Conservation (phyloP, 1,140 invertebrate genomes). For the Trichomalopsis sarcophagae region DNA sequence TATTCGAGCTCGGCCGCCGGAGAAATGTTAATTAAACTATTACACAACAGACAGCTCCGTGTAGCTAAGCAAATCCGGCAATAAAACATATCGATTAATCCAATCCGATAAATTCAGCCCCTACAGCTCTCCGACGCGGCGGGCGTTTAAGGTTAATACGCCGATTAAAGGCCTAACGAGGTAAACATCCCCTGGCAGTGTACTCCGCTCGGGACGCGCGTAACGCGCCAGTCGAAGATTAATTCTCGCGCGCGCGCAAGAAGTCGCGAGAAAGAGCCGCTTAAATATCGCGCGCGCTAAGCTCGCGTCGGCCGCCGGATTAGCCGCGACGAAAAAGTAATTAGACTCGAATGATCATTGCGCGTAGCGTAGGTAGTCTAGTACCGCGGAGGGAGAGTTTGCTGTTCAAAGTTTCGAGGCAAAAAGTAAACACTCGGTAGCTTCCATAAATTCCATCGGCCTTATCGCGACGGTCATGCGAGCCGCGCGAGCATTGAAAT, state of each 20-base stretch:
- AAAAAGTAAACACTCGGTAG: not conserved
- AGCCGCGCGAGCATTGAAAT: not conserved
- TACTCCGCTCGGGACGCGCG: not conserved
- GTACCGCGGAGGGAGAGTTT: not conserved
- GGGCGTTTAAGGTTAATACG: slow-evolving; percentile 27
- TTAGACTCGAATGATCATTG: slow-evolving; percentile 11
- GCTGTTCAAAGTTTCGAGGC: not conserved
- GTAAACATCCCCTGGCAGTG: slow-evolving; percentile 27
- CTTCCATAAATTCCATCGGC: not conserved
- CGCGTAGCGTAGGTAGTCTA: not conserved
- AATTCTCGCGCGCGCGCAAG: slow-evolving; percentile 26
- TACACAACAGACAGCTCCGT: not conserved
- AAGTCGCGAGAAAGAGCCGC: slow-evolving; percentile 10
- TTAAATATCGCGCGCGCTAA: slow-evolving; percentile 41
- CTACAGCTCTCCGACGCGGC: not conserved
- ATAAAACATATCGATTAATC: slow-evolving; percentile 46
- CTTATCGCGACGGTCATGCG: not conserved
- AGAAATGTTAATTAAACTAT: too few species aligned
- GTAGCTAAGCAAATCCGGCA: not conserved
- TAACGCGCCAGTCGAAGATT: slow-evolving; percentile 20
- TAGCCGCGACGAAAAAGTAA: slow-evolving; percentile 44
- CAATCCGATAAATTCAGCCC: slow-evolving; percentile 44
- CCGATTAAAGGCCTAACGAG: slow-evolving; percentile 38
- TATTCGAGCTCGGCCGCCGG: not conserved
- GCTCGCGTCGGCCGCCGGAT: not conserved